Conservation (phyloP, 2,797 vertebrate species). For the Anomalospiza imberbis region DNA sequence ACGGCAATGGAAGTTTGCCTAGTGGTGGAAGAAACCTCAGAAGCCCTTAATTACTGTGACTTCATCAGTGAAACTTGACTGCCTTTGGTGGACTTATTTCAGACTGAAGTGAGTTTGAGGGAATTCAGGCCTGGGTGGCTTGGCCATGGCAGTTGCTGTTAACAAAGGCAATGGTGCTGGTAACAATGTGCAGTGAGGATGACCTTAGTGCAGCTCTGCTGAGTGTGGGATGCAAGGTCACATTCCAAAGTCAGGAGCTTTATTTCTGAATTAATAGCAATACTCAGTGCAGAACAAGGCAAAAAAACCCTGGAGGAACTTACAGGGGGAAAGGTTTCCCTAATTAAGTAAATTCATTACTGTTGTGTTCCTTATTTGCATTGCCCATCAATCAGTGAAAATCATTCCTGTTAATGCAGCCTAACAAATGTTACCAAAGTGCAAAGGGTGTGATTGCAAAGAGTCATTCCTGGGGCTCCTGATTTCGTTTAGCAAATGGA, state of each 20-base stretch:
- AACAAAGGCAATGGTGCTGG: background rate
- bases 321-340: background rate
- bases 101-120: background rate
- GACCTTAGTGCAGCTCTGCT: background rate
- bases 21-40: background rate
- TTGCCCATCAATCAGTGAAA: background rate
- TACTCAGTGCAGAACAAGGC: background rate
- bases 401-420: background rate
- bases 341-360: background rate
- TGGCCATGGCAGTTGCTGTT: background rate
- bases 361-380: background rate
- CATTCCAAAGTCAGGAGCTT: background rate
- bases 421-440: background rate
- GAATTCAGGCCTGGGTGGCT: background rate
- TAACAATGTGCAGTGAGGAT: rapidly evolving
- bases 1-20: background rate
- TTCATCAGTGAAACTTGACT: slow-evolving; percentile 4
- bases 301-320: background rate
- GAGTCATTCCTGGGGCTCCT: background rate
- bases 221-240: background rate
- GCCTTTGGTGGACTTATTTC: background rate
- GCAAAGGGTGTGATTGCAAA: background rate
- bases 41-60: slow-evolving; percentile 24
- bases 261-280: background rate
- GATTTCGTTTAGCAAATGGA: background rate